Evolutionary conservation across 2,113 vertebrate genomes (phyloP).

Genomic region (Tachysurus vachellii): DNA sequence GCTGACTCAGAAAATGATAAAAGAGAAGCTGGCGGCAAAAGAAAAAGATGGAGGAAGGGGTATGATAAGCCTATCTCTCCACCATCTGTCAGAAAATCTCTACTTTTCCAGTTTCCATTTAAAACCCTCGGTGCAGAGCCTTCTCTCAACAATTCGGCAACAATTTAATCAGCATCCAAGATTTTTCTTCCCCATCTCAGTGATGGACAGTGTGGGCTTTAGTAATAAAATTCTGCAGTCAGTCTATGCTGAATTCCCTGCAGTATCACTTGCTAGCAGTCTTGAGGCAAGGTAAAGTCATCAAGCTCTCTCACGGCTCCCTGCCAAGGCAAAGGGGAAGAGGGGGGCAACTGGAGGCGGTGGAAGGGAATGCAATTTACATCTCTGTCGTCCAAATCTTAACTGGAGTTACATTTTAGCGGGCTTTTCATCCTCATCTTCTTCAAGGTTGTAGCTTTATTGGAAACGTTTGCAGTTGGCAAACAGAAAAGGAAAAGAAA

Average conservation of each 20-base stretch:
- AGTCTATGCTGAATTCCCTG: constrained; percentile 28
- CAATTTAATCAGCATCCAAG: constrained; percentile 17
- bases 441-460: constrained; percentile 19
- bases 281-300: constrained; percentile 52
- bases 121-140: not conserved
- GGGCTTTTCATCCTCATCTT: constrained; percentile 6
- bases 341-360: constrained; percentile 26
- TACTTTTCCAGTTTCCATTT: constrained; percentile 26
- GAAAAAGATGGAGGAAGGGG: not conserved
- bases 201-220: constrained; percentile 19
- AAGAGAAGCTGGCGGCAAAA: not conserved
- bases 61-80: constrained; percentile 33
- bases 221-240: constrained; percentile 41
- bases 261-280: constrained; percentile 35
- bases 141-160: constrained; percentile 17
- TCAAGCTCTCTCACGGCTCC: constrained; percentile 40
- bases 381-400: constrained; percentile 35
- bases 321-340: constrained; percentile 29
- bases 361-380: constrained; percentile 43
- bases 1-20: constrained; percentile 32
- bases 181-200: constrained; percentile 37
- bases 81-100: constrained; percentile 19
- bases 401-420: not conserved
- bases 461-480: constrained; percentile 2
- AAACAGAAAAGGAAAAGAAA: not conserved